Evolutionary conservation across 2,113 vertebrate genomes (phyloP), one percentile per base, ranked within the genome.

Genomic region (Nothocercus julius): DNA sequence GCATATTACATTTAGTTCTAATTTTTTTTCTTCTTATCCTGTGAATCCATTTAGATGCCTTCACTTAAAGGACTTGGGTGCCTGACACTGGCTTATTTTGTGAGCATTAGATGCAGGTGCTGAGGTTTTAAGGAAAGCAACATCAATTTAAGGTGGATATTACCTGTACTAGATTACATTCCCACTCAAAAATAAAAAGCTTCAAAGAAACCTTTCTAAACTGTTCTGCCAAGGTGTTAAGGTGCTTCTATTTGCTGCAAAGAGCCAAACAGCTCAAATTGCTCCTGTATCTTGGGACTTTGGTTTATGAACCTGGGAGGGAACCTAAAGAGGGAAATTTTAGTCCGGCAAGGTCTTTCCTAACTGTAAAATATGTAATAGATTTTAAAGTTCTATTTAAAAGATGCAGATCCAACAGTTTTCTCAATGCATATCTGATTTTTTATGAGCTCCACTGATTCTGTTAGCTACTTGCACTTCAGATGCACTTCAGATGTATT

Each of bases 161-260:
- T 54, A 44, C 28, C 67, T 69, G 5, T 67, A 45, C 25, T 28
- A 5, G 20, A 53, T 79, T 83, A 79, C 28, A 38, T 44, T 77
- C 58, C 15, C 67, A 17, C 75, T 87, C 69, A 58, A 89, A 73
- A 38, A 7, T 70, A 93, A 76, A 45, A 51, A 8, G 2, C 30
- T 86, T 97, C 72, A 92, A 38, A 45, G 32, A n/a, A 86, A 90
- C 76, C 38, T 53, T 49, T 81, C 27, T 63, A 47, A 92, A 66
- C 25, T 34, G 16, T 93, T 90, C 72, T 95, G 62, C 56, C 64
- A 85, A 78, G 27, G 6, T 66, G 64, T 80, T 82, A 49, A 86
- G 62, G 40, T 72, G 13, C 20, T 75, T 61, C 49, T 77, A 11
- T 79, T 94, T 85, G 44, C 49, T 79, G 13, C 49, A 47, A 56